These are phyloP conservation scores for Zaprionus nigranus DNA, from an alignment of 1,140 invertebrate genomes.

Conservation along the genomic window DNA sequence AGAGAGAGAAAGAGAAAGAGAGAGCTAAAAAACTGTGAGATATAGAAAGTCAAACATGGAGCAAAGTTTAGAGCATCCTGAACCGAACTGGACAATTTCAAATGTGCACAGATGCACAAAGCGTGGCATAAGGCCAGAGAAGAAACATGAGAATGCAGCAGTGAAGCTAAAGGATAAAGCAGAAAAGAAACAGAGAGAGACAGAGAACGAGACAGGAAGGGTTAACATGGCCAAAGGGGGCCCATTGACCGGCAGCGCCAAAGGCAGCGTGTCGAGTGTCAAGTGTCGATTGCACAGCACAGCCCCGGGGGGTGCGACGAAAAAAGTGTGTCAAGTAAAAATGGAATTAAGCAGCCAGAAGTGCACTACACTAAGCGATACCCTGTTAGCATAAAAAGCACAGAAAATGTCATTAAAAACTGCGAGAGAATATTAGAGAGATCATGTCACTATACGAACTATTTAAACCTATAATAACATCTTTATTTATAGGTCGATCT, in stretches of 20 bases:
- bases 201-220: neutral
- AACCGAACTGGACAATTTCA: conserved; percentile 58
- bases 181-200: conserved; percentile 17
- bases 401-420: neutral
- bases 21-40: neutral
- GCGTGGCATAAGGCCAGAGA: neutral
- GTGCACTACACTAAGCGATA: neutral
- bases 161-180: neutral
- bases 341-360: conserved; percentile 27
- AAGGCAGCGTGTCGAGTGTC: conserved; percentile 19
- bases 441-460: neutral
- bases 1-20: conserved; percentile 2
- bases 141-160: neutral
- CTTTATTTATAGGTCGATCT: neutral
- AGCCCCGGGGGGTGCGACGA: neutral
- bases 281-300: neutral
- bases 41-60: neutral
- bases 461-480: too few relatives aligned
- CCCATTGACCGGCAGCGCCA: conserved; percentile 50
- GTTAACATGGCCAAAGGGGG: neutral
- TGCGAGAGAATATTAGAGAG: neutral
- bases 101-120: conserved; percentile 20
- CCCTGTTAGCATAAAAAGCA: neutral
- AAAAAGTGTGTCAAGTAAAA: conserved; percentile 66
- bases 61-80: conserved; percentile 9